Conservation (phyloP, 2,797 vertebrate genomes). For the Neoniphon sammara region DNA sequence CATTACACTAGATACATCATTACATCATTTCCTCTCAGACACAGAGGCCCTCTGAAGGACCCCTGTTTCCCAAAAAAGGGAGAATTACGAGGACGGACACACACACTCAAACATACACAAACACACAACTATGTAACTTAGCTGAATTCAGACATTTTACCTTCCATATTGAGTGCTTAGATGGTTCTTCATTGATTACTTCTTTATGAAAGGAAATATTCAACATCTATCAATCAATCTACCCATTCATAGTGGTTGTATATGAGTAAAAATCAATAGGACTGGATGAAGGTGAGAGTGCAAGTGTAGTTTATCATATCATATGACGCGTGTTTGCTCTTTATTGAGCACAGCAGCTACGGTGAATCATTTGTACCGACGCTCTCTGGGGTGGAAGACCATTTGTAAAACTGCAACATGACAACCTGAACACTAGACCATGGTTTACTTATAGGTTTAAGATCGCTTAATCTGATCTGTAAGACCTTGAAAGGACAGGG, state of each 20-base stretch:
- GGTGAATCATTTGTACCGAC: conserved; percentile 26
- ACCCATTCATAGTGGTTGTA: background rate
- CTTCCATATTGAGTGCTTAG: background rate
- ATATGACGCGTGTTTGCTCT: background rate
- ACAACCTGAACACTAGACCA: conserved; percentile 3
- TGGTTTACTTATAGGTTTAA: background rate
- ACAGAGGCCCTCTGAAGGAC: background rate
- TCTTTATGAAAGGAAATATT: conserved; percentile 23
- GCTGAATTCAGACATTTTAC: background rate
- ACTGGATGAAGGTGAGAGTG: background rate
- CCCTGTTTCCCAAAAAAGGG: background rate
- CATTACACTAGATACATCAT: conserved; percentile 21
- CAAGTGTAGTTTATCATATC: conserved; percentile 12
- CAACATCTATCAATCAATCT: conserved; percentile 7
- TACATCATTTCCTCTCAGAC: background rate
- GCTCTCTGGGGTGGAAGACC: conserved; percentile 6
- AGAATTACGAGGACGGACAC: background rate
- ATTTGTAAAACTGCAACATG: conserved; percentile 3
- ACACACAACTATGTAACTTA: too few species aligned
- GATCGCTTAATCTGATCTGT: conserved; percentile 27
- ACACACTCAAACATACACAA: background rate
- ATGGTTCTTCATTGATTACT: conserved; percentile 3
- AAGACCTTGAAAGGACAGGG: conserved; percentile 28
- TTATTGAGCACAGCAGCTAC: background rate
- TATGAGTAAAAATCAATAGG: background rate